Evolutionary conservation across 1,140 invertebrate genomes (phyloP).

Genomic region (Plodia interpunctella): DNA sequence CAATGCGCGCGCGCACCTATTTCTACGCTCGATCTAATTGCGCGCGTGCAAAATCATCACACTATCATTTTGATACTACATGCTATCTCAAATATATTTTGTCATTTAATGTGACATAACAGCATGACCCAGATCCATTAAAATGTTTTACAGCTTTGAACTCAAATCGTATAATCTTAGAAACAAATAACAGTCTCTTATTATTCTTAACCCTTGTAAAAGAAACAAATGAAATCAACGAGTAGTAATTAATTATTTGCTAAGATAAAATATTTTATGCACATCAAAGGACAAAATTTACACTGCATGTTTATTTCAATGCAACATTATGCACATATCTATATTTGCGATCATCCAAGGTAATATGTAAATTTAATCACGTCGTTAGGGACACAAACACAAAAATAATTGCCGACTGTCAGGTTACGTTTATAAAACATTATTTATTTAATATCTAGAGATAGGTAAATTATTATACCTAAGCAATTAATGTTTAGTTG

Average conservation of each 20-base stretch:
- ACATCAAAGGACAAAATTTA: constrained; percentile 25
- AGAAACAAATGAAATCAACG: no score
- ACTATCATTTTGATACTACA: constrained; percentile 43
- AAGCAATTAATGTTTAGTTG: no score
- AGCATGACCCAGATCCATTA: not conserved
- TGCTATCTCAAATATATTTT: not conserved
- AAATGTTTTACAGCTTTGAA: no score
- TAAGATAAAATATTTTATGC: constrained; percentile 20
- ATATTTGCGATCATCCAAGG: constrained; percentile 1
- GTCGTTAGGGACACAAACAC: constrained; percentile 6
- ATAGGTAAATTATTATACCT: no score
- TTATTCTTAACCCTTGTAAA: no score
- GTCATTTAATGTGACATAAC: not conserved
- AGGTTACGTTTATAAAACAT: not conserved
- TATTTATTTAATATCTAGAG: not conserved
- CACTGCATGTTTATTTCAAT: constrained; percentile 23
- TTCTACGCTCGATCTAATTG: constrained; percentile 45
- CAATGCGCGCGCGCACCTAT: constrained; percentile 60
- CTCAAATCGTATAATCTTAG: no score
- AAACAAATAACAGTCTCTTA: no score
- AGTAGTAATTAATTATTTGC: no score
- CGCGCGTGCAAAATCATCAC: constrained; percentile 47
- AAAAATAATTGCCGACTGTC: constrained; percentile 3
- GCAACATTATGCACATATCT: constrained; percentile 3
- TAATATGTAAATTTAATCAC: constrained; percentile 4